phyloP scores from a whole-genome alignment of 1,140 invertebrate species.

The Phocides pigmalion region DNA sequence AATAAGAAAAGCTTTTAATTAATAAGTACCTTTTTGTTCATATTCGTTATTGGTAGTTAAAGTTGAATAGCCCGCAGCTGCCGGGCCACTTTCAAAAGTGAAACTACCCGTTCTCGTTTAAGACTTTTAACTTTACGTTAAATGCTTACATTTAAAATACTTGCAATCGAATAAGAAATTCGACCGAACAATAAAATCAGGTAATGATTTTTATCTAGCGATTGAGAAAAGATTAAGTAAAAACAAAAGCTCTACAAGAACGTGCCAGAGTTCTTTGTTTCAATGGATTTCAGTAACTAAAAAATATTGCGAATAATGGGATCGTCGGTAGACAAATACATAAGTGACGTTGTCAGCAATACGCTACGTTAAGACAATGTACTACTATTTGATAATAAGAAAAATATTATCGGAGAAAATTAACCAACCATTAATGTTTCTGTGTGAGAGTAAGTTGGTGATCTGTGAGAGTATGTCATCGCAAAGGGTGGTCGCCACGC shows the following conservation, averaged over 20 bases:
- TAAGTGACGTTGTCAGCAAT: not conserved
- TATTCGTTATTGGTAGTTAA: constrained; percentile 23
- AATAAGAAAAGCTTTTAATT: constrained; percentile 17
- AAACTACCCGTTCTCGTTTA: constrained; percentile 33
- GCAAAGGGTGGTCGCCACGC: constrained; percentile 55
- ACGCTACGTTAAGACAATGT: not conserved
- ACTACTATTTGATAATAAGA: too few relatives aligned
- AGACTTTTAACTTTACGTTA: constrained; percentile 9
- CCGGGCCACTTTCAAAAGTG: constrained; percentile 44
- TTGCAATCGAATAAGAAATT: not conserved
- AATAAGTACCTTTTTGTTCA: constrained; percentile 22
- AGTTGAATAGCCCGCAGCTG: constrained; percentile 33
- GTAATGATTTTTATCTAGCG: not conserved
- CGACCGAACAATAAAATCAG: not conserved
- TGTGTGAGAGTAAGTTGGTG: not conserved
- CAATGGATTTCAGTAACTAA: not conserved
- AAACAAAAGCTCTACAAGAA: not conserved
- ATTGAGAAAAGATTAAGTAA: not conserved
- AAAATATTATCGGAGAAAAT: too few relatives aligned
- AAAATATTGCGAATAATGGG: not conserved
- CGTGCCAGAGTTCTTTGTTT: not conserved
- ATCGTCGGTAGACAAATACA: not conserved
- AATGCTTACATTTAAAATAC: not conserved
- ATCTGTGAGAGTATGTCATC: constrained; percentile 41
- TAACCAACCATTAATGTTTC: not conserved